Base-by-base conservation (phyloP, 2,888 invertebrate species). In the Tachystola acroxantha region DNA sequence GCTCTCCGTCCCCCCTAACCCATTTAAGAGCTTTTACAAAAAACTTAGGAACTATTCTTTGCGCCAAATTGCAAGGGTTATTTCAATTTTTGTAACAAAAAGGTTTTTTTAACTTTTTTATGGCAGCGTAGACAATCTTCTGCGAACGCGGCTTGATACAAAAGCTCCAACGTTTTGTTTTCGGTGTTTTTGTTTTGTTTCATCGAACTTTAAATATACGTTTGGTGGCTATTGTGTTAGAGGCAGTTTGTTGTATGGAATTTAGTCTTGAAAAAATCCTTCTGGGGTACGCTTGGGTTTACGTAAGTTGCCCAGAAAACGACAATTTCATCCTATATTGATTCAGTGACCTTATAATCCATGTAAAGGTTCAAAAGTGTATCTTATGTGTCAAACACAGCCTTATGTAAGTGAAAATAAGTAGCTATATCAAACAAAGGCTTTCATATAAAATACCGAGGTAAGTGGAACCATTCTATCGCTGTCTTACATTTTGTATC, bases 231-330 rank as follows among this genome's bases (percentile, higher is more conserved):
- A 84, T 85, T 86, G 82, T 84, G 74, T 81, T 68, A 68, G 71
- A 67, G 59, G 49, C 48, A 57, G 63, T 46, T 57, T 65, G 74
- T 69, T 75, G 68, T 61, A 50, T 55, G 62, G 68, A 71, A 68
- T 76, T 85, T 81, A 86, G 85, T 86, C 78, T 71, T 44, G 73
- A 79, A 84, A 84, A 84, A 79, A 79, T 76, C 82, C 46, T 74
- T 72, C 74, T 61, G 67, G 73, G 61, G 80, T 65, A 58, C 79
- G 64, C 85, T 71, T 59, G 79, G 52, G 45, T 76, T 63, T 50
- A 50, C 13, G 9, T 32, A 22, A 12, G 4, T 16, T n/a, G 10
- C 14, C 9, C 9, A n/a, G 24, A 3, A 26, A 34, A 12, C 9
- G 27, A 19, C n/a, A 25, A 3, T 34, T 19, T 19, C 27, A 26